A percentile compares a stretch with the other conserved stretches of the same genome.
Evolutionary conservation across 2,113 vertebrate genomes (phyloP).

Genomic region (Hippocampus barbouri): DNA sequence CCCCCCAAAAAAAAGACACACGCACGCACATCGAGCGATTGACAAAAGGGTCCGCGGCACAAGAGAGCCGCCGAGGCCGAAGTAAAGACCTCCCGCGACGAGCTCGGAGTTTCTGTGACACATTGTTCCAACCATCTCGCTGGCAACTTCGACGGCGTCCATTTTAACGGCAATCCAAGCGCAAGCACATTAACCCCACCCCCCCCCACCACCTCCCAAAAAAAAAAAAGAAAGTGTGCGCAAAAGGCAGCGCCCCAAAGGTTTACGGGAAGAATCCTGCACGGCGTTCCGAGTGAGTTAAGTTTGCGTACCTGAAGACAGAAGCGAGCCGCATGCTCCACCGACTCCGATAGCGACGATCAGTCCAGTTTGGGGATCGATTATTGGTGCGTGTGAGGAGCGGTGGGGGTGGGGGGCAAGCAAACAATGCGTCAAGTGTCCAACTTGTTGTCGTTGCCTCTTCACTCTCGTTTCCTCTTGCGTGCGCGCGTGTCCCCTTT

Average conservation of each 20-base stretch:
- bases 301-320: slow-evolving; percentile 56
- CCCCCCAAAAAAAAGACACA: slow-evolving; percentile 38
- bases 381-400: slow-evolving; percentile 7
- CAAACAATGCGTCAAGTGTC: slow-evolving; percentile 3
- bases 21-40: slow-evolving; percentile 55
- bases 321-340: slow-evolving; percentile 56
- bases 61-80: slow-evolving; percentile 65
- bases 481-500: slow-evolving; percentile 43
- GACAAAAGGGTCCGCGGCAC: slow-evolving; percentile 57
- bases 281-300: neutral
- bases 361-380: slow-evolving; percentile 22
- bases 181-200: neutral
- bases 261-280: neutral
- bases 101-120: slow-evolving; percentile 64
- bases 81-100: slow-evolving; percentile 67
- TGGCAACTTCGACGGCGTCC: slow-evolving; percentile 10
- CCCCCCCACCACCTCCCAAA: too few species aligned
- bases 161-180: neutral
- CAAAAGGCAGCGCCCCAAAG: slow-evolving; percentile 38
- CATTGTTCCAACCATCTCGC: slow-evolving; percentile 44
- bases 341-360: slow-evolving; percentile 9
- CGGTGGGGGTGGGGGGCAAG: neutral
- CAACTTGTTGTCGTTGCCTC: slow-evolving; percentile 3
- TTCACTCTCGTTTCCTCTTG: slow-evolving; percentile 4
- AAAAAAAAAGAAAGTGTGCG: slow-evolving; percentile 27